Evolutionary conservation across 2,797 vertebrate species (phyloP), one percentile per base, ranked within the genome.

Genomic region (Steatocranus sp.): DNA sequence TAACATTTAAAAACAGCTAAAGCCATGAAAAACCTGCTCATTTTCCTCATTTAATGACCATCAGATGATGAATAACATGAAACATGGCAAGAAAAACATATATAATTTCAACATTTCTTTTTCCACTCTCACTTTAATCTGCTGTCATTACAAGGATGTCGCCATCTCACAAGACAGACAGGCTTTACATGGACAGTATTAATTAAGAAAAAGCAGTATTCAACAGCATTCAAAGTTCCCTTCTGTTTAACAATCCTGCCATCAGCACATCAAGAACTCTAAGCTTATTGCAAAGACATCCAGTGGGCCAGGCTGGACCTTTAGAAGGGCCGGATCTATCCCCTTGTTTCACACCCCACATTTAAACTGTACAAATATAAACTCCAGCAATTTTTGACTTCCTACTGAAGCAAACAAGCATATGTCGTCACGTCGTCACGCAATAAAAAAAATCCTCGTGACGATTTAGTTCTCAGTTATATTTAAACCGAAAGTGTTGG

Each of bases 21-120:
- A 61, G n/a, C 30, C 56, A 34, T 34, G 11, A 58, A 58, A 9
- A 4, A 58, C 18, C 54, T 18, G 54, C 54, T 58, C 2, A 58
- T 61, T 61, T 34, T 61, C 56, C 56, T n/a, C 56, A 61, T 61
- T 61, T 61, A 61, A 34, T 61, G 56, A 34, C 30, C 41, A 14
- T 43, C 12, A n/a, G 4, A 58, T n/a, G 30, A 58, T 58, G 17
- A n/a, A 58, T 18, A 32, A 32, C 56, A 18, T 58, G 17, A 32
- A 18, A 11, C 6, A 1, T 12, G 15, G 15, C 56, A 34, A 34
- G 30, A 11, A 7, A 61, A 61, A 11, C 56, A 34, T 11, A 18
- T 18, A 34, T 34, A 1, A 32, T 61, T 61, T 34, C 56, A 61
- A 0, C 30, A n/a, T 11, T 34, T 61, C 30, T 49, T 56, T 18